These are phyloP conservation scores for Dynastes tityus DNA, from an alignment of 2,888 invertebrate genomes.

Conservation along the genomic window DNA sequence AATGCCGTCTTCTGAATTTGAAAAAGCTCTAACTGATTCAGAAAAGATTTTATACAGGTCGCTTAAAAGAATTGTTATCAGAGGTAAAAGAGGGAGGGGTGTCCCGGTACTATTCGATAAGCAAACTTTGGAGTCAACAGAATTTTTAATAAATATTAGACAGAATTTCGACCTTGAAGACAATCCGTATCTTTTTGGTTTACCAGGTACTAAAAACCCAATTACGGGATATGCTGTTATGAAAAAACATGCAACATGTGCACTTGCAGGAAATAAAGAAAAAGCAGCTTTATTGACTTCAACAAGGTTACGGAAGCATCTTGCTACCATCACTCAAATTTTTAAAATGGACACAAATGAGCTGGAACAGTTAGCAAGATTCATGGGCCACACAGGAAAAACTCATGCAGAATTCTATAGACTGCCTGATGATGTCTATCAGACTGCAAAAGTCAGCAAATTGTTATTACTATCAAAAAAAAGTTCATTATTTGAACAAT, in stretches of 20 bases:
- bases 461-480: conserved; percentile 27
- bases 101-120: conserved; percentile 45
- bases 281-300: conserved; percentile 47
- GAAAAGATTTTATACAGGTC: conserved; percentile 38
- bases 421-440: conserved; percentile 16
- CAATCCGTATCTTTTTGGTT: conserved; percentile 43
- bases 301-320: conserved; percentile 44
- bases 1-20: conserved; percentile 29
- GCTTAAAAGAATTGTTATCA: conserved; percentile 40
- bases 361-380: conserved; percentile 40
- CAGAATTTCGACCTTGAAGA: conserved; percentile 14
- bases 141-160: conserved; percentile 31
- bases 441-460: conserved; percentile 27
- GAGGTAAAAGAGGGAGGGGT: conserved; percentile 48
- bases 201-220: conserved; percentile 36
- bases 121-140: conserved; percentile 31
- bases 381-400: conserved; percentile 46
- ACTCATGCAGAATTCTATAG: conserved; percentile 41
- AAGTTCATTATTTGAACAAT: conserved; percentile 28
- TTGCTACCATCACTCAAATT: conserved; percentile 44
- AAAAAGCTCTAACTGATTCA: conserved; percentile 26
- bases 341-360: conserved; percentile 46
- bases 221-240: conserved; percentile 39
- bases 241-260: conserved; percentile 39
- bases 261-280: conserved; percentile 19